Conservation (phyloP, 1,140 invertebrate species). For the Lutraria rhynchaena region DNA sequence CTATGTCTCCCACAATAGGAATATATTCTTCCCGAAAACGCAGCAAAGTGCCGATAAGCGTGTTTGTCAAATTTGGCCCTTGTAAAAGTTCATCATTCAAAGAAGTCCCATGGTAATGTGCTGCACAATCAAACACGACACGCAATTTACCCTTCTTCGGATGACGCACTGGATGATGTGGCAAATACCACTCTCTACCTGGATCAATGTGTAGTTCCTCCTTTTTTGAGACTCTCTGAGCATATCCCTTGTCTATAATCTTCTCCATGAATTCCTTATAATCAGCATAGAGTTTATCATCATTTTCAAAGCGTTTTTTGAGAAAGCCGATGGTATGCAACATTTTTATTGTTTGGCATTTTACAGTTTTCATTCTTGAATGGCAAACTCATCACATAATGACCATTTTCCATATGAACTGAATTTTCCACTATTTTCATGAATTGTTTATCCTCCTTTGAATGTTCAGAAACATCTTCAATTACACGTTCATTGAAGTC, state of each 20-base stretch:
- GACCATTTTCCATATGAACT: not conserved
- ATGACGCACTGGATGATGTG: constrained; percentile 31
- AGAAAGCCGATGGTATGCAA: constrained; percentile 8
- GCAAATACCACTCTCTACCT: constrained; percentile 50
- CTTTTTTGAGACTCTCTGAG: constrained; percentile 14
- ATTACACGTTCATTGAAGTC: constrained; percentile 2
- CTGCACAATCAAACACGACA: constrained; percentile 53
- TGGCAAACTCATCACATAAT: constrained; percentile 31
- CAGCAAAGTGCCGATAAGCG: constrained; percentile 62
- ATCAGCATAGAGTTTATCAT: constrained; percentile 19
- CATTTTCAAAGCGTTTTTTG: constrained; percentile 11
- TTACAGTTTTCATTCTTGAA: not conserved
- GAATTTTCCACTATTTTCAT: constrained; percentile 19
- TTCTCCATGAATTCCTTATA: constrained; percentile 52
- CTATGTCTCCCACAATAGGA: constrained; percentile 59
- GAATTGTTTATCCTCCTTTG: not conserved
- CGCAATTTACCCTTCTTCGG: constrained; percentile 44
- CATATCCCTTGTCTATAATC: constrained; percentile 29
- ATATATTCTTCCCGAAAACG: constrained; percentile 61
- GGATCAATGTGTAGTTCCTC: not conserved
- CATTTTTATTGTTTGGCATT: constrained; percentile 42
- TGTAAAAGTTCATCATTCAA: constrained; percentile 63
- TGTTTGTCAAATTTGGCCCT: constrained; percentile 79
- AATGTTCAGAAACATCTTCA: not conserved
- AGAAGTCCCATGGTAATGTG: constrained; percentile 59